Base-by-base conservation (phyloP, 1,140 invertebrate genomes). In the Habropoda laboriosa region DNA sequence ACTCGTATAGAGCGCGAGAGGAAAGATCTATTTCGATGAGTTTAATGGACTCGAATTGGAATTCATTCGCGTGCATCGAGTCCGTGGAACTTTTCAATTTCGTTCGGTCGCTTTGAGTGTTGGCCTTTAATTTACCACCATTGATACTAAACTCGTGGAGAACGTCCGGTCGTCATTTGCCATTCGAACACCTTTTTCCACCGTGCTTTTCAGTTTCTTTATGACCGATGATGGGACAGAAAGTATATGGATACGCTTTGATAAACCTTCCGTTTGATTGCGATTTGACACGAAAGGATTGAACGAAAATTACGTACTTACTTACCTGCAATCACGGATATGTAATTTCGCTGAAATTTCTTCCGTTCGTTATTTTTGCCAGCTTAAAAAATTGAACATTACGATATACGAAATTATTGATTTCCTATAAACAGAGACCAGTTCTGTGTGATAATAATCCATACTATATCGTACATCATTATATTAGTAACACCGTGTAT, bases 131-230 rank as follows among this genome's bases (percentile, higher is more conserved):
- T 88, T 87, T 87, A 42, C 81, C 81, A 80, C 81, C 75, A 88
- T 86, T 86, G 81, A 88, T 87, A 88, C 81, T 88, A 86, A 88
- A 88, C n/a, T 57, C 61, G 68, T 63, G 80, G 75, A 77, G 67
- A 81, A 79, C 32, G 55, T 71, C 60, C 66, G 70, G 58, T 60
- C 10, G 47, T 51, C 4, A 57, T n/a, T 77, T 35, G 21, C n/a
- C 47, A 40, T 27, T 80, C 38, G 47, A 64, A 57, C 42, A 38
- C n/a, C 49, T 7, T 18, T 51, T n/a, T 57, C 35, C 21, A 27
- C n/a, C 35, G 42, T 51, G 5, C 73, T 30, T 68, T 63, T 40
- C 30, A 24, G 32, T 6, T 81, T 83, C 42, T 49, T 49, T 38
- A 32, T 55, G 47, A 13, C 71, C n/a, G n/a, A n/a, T 49, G 60